Conservation (phyloP, 1,140 invertebrate genomes). For the Trissolcus basalis region DNA sequence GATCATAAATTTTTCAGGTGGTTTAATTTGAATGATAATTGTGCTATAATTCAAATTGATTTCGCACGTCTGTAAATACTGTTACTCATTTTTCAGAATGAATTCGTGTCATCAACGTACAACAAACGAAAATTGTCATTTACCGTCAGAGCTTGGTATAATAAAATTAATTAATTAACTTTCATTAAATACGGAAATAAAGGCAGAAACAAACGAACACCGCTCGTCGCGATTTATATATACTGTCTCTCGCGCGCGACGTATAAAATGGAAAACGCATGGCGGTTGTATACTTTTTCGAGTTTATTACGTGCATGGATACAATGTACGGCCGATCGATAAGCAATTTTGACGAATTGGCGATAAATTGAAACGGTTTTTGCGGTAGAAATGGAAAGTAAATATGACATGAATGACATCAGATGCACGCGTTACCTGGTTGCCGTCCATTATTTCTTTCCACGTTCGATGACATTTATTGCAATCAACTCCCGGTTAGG, state of each 20-base stretch:
- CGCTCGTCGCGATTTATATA: slow-evolving; percentile 7
- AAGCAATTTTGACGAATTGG: slow-evolving; percentile 29
- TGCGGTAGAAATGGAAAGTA: slow-evolving; percentile 30
- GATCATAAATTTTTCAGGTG: no score
- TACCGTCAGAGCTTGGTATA: no score
- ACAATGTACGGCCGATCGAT: slow-evolving; percentile 19
- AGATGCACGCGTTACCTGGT: slow-evolving; percentile 27
- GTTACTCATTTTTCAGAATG: no score
- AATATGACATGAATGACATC: slow-evolving; percentile 27
- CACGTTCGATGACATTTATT: slow-evolving; percentile 35
- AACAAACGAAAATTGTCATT: no score
- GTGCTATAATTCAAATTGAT: no score
- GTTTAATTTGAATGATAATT: no score
- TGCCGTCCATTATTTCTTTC: slow-evolving; percentile 21
- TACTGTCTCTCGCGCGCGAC: no score
- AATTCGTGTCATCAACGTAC: no score
- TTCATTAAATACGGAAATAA: background rate
- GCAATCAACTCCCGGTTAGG: slow-evolving; percentile 24
- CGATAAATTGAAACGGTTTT: slow-evolving; percentile 39
- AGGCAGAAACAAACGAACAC: background rate
- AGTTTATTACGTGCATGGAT: slow-evolving; percentile 19
- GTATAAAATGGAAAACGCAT: slow-evolving; percentile 6
- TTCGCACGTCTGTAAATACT: no score
- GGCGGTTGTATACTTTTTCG: slow-evolving; percentile 1
- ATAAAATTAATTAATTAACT: no score